Conservation (phyloP, 2,888 invertebrate genomes). For the Agriotes lineatus region DNA sequence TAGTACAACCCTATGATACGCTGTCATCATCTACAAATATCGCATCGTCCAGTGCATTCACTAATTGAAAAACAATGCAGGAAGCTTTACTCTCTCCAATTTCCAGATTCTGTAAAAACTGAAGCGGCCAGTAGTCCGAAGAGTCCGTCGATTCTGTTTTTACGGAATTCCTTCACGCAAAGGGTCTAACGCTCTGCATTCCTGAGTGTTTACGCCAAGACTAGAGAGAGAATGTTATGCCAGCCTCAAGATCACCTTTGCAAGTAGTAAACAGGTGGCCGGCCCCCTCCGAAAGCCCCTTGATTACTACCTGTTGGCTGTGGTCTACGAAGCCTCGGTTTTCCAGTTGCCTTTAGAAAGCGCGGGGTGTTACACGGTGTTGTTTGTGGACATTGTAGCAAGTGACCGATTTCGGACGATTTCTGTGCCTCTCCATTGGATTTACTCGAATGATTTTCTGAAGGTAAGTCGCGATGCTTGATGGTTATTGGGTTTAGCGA, state of each 20-base stretch:
- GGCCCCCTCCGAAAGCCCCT: slow-evolving; percentile 32
- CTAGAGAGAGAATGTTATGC: slow-evolving; percentile 34
- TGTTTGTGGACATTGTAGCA: not conserved
- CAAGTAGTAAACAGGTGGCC: slow-evolving; percentile 40
- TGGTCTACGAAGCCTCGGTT: slow-evolving; percentile 32
- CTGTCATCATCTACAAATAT: too few species aligned
- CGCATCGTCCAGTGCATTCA: too few species aligned
- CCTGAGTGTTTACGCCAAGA: slow-evolving; percentile 29
- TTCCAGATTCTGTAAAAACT: too few species aligned
- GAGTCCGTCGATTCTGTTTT: too few species aligned
- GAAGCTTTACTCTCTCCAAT: too few species aligned
- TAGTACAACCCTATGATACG: too few species aligned
- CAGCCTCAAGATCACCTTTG: slow-evolving; percentile 41
- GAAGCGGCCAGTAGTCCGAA: too few species aligned
- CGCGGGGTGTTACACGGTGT: slow-evolving; percentile 21
- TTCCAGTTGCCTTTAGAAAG: slow-evolving; percentile 39
- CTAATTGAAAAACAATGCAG: too few species aligned
- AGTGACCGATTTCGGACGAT: slow-evolving; percentile 14
- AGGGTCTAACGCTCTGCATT: slow-evolving; percentile 23
- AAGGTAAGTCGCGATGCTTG: too few species aligned
- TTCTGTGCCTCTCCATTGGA: too few species aligned
- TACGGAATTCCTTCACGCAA: slow-evolving; percentile 9
- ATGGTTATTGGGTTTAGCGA: too few species aligned
- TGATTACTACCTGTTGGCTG: slow-evolving; percentile 32
- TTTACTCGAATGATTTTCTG: not conserved